Base-by-base conservation (phyloP, 2,113 vertebrate species). In the Ovibos moschatus region DNA sequence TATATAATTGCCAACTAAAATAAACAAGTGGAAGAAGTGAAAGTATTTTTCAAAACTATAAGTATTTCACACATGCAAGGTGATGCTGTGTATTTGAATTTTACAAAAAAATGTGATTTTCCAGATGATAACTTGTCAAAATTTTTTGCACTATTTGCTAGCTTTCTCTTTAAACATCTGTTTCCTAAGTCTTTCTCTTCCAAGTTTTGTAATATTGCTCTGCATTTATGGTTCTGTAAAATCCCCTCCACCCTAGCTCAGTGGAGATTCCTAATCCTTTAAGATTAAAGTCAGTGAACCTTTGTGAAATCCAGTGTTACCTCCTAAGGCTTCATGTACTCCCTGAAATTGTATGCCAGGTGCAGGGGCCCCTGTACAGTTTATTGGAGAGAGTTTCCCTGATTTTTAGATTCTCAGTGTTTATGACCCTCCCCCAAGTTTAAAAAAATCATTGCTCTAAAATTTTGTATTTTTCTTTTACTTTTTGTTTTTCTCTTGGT, bases 41-140 rank as follows among this genome's bases (percentile, higher is more conserved):
- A 90, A 85, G n/a, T 27, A 45, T 16, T 76, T 58, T 90, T 81
- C 23, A 87, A 92, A 94, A n/a, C 57, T 85, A 6, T 93, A 79
- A 92, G 82, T 90, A 94, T 50, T 55, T 40, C 64, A 45, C 27
- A 62, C 11, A n/a, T 45, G 14, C 47, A 88, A 88, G 71, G 40
- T 85, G 40, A 81, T 90, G 19, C 45, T 86, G 17, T 92, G 90
- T 94, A 71, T 83, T 97, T 97, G 89, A 87, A 92, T 89, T 97
- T 89, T 58, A 64, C 57, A 50, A 86, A 94, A 94, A 86, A 78
- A 27, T 64, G 30, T 1, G 12, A 2, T 81, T 47, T 87, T 0
- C 57, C 25, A 51, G 21, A 92, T 83, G 40, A 60, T 57, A 82
- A 55, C 33, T 11, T 96, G 27, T 19, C 40, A 45, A 40, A 28